Evolutionary conservation across 2,888 invertebrate species (phyloP).

Genomic region (Escarpia spicata): DNA sequence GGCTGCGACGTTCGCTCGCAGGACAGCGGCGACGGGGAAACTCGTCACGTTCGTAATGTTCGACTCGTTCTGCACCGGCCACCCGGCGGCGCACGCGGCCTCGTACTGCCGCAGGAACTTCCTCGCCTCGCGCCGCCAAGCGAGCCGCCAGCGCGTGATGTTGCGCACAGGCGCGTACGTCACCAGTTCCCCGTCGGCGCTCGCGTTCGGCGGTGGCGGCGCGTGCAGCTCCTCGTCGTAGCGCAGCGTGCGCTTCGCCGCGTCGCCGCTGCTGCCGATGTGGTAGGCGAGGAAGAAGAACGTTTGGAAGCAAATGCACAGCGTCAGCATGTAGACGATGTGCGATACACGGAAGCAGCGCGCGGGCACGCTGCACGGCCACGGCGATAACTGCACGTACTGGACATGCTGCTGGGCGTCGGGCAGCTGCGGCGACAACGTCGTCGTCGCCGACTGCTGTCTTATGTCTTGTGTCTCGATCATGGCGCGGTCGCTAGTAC

Average conservation of each 20-base stretch:
- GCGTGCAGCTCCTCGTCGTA: constrained; percentile 13
- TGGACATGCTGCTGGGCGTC: not conserved
- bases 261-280: not conserved
- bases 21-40: not conserved
- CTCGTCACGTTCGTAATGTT: not conserved
- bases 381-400: not conserved
- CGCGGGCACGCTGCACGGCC: not conserved
- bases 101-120: not conserved
- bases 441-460: not conserved
- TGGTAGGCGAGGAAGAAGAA: constrained; percentile 27
- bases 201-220: not conserved
- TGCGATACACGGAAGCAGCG: constrained; percentile 21
- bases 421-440: not conserved
- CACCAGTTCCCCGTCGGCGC: not conserved
- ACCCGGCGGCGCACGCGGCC: not conserved
- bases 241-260: not conserved
- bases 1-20: not conserved
- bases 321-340: constrained; percentile 25
- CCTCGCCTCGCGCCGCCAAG: not conserved
- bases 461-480: not conserved
- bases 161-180: not conserved
- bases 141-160: constrained; percentile 9
- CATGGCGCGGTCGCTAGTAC: not conserved
- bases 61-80: not conserved
- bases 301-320: constrained; percentile 21